Base-by-base conservation (phyloP, 1,140 invertebrate genomes). In the Pogonognathellus flavescens region DNA sequence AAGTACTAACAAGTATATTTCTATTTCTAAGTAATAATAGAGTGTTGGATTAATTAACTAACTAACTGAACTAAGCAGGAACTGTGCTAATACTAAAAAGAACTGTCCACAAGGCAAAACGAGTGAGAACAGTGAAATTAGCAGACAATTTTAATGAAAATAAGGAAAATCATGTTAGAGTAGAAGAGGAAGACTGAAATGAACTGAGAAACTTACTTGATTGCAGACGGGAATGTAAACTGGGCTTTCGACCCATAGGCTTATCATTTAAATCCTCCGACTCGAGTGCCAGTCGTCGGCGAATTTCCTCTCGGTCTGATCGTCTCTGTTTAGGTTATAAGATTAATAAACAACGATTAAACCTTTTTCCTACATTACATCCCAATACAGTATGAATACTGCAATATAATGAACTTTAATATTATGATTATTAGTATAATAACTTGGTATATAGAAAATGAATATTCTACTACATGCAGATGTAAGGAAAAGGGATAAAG, bases 231-330 rank as follows among this genome's bases (percentile, higher is more conserved):
- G 96, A 94, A 91, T 97, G 95, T 89, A 97, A 92, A 91, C 95
- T 97, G 6, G 96, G 95, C 91, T 97, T 97, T 87, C 94, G 93
- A 80, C 94, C 94, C 70, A 89, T 93, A 92, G 91, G 93, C 89
- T 90, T 93, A 84, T 93, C 92, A 89, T 96, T 94, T 88, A 97
- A 95, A 66, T 93, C 93, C 87, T 96, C 95, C 84, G 94, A 93
- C 50, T 95, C 96, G 94, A 97, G 96, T 0, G 96, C 96, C 88
- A 98, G 91, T 86, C 96, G 93, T 89, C 95, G 93, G 84, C 97
- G 93, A 88, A 98, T 98, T 91, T 97, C 96, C 91, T 98, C 96
- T 85, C 96, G 92, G 90, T 98, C 96, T 94, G 96, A 97, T 89
- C 95, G 93, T 90, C 95, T 94, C 95, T 96, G 92, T 76, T 76